Evolutionary conservation across 2,113 vertebrate genomes (phyloP).

Genomic region (Australoheros scitulus): DNA sequence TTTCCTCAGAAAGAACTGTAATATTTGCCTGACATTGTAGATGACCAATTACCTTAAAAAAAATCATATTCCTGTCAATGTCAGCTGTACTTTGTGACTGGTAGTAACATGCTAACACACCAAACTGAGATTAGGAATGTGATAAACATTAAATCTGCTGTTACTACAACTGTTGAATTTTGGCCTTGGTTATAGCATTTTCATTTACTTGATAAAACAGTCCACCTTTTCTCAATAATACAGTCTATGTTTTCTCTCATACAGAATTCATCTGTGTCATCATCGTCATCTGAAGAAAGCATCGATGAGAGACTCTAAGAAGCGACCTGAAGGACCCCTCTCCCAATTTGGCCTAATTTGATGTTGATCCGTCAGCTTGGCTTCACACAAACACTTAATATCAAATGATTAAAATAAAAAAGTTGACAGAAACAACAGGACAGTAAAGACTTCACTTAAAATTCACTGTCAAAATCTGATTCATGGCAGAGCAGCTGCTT

Average conservation of each 20-base stretch:
- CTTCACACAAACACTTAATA: constrained; percentile 5
- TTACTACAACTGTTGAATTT: neutral
- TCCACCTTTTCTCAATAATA: neutral
- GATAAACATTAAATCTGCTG: neutral
- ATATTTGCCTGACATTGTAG: neutral
- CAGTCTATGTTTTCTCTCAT: constrained; percentile 9
- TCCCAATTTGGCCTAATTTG: neutral
- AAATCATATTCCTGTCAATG: neutral
- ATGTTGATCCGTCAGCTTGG: constrained; percentile 14
- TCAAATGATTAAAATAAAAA: neutral
- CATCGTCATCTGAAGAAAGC: constrained; percentile 50
- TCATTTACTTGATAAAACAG: neutral
- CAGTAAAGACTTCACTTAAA: neutral
- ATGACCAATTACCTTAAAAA: neutral
- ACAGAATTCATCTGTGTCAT: constrained; percentile 69
- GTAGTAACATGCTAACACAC: neutral
- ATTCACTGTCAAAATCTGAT: neutral
- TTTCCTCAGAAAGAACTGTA: neutral
- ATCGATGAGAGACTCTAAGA: constrained; percentile 72
- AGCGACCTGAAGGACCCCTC: neutral
- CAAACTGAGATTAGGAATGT: neutral
- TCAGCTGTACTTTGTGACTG: neutral
- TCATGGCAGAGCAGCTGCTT: neutral
- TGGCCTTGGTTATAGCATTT: neutral
- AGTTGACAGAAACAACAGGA: neutral